Evolutionary conservation across 2,797 vertebrate species (phyloP), one percentile per base, ranked within the genome.

Genomic region (Lagorchestes hirsutus): DNA sequence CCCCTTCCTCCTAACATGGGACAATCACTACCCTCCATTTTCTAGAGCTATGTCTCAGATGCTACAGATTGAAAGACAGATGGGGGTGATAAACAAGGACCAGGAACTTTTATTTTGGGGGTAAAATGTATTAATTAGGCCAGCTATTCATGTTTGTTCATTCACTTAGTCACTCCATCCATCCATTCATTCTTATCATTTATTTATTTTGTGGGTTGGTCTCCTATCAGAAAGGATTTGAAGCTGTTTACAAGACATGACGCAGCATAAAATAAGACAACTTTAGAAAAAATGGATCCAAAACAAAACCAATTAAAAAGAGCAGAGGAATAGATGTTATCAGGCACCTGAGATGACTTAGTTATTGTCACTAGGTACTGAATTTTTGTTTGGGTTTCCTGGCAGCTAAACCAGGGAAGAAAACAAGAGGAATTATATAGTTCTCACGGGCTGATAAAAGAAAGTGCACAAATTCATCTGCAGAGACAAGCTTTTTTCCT

Each of bases 401-500:
- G 74, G 74, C 40, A 82, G 74, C 40, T 82, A 46, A 82, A 82
- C 40, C 40, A 82, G 74, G 40, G 40, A 82, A 40, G 22, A 82
- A 82, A 82, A 82, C 40, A 82, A 82, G 34, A 67, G 46, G 40
- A 82, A 40, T 82, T 82, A 82, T 82, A 22, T 27, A 82, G 74
- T 82, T 82, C 74, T 82, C 22, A 46, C 27, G 74, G 74, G 22
- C 74, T 46, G 74, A 82, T 46, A 82, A 82, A 82, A 46, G 74
- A 82, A 82, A 82, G 40, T 40, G 24, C 22, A 82, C 74, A 82
- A 46, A 82, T 82, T 92, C 91, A 56, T 92, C n/a, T 92, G 95
- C 92, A 95, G 27, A 5, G 13, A 18, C n/a, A 67, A 67, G 12
- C 2, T 46, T 67, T 67, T 92, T 92, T n/a, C 16, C 28, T 58